phyloP scores from a whole-genome alignment of 1,140 invertebrate genomes.

The Cardiocondyla obscurior region DNA sequence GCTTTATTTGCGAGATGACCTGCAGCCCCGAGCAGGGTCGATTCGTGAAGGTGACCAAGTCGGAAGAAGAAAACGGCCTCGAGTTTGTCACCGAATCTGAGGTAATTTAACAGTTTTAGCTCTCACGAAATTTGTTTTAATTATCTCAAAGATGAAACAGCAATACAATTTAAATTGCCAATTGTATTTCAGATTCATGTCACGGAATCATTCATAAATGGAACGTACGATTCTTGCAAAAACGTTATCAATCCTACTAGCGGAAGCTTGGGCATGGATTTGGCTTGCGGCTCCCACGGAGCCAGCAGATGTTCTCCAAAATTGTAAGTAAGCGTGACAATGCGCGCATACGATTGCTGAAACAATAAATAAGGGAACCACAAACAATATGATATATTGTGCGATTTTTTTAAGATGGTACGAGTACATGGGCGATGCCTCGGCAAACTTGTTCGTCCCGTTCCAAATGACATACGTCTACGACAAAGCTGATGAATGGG shows the following conservation, averaged over 20 bases:
- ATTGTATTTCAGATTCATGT: slow-evolving; percentile 78
- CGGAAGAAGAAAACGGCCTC: neutral
- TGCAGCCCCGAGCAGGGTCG: slow-evolving; percentile 85
- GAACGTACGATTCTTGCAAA: slow-evolving; percentile 88
- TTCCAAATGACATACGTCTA: slow-evolving; percentile 88
- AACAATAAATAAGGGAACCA: neutral
- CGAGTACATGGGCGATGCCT: slow-evolving; percentile 85
- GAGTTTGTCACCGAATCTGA: slow-evolving; percentile 65
- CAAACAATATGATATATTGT: no score
- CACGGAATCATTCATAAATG: slow-evolving; percentile 85
- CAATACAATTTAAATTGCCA: no score
- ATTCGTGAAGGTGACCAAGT: slow-evolving; percentile 82
- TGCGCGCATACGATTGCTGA: neutral
- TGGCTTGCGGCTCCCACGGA: slow-evolving; percentile 88
- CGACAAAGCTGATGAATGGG: slow-evolving; percentile 64
- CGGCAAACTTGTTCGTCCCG: slow-evolving; percentile 85
- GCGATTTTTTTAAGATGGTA: slow-evolving; percentile 83
- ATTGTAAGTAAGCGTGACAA: slow-evolving; percentile 71
- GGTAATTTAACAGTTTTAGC: slow-evolving; percentile 53
- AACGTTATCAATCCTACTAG: slow-evolving; percentile 86
- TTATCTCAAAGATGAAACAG: neutral
- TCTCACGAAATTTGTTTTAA: neutral
- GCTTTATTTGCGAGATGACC: slow-evolving; percentile 86
- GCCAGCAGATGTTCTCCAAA: slow-evolving; percentile 85
- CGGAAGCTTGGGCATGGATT: slow-evolving; percentile 88